Percentiles rank a stretch among this genome's conserved stretches.
phyloP scores from a whole-genome alignment of 2,888 invertebrate species.

The Tanytarsus gracilentus region DNA sequence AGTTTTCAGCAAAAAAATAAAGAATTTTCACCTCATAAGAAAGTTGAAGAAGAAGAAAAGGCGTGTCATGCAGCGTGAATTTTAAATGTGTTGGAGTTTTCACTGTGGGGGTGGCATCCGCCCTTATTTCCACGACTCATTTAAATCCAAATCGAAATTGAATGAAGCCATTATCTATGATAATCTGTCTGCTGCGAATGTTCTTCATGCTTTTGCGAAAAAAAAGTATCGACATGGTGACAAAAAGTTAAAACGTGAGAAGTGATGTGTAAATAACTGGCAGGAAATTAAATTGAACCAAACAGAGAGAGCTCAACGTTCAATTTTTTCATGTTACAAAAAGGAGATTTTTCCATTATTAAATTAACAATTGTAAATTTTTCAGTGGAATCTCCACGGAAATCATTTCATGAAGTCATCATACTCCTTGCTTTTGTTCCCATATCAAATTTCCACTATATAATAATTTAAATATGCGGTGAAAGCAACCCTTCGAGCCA shows the following conservation, averaged over 20 bases:
- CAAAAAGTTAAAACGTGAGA: neutral
- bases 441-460: conserved; percentile 23
- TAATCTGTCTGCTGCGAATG: too few relatives aligned
- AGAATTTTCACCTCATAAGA: too few relatives aligned
- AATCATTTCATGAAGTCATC: neutral
- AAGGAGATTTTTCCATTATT: conserved; percentile 8
- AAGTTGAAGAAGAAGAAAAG: too few relatives aligned
- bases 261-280: conserved; percentile 19
- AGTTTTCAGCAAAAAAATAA: too few relatives aligned
- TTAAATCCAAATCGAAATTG: too few relatives aligned
- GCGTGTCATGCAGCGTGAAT: too few relatives aligned
- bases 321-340: neutral
- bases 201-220: neutral
- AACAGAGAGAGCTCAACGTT: neutral
- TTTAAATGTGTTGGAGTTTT: too few relatives aligned
- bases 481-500: neutral
- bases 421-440: neutral
- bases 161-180: too few relatives aligned
- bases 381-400: conserved; percentile 5
- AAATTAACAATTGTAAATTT: conserved; percentile 9
- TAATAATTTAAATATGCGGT: conserved; percentile 12
- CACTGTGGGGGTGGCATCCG: too few relatives aligned
- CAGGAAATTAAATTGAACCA: conserved; percentile 29
- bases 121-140: too few relatives aligned
- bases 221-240: neutral